A percentile compares a stretch with the other conserved stretches of the same genome.
Conservation (phyloP, 2,797 vertebrate genomes). For the Hephaestus fuliginosus region DNA sequence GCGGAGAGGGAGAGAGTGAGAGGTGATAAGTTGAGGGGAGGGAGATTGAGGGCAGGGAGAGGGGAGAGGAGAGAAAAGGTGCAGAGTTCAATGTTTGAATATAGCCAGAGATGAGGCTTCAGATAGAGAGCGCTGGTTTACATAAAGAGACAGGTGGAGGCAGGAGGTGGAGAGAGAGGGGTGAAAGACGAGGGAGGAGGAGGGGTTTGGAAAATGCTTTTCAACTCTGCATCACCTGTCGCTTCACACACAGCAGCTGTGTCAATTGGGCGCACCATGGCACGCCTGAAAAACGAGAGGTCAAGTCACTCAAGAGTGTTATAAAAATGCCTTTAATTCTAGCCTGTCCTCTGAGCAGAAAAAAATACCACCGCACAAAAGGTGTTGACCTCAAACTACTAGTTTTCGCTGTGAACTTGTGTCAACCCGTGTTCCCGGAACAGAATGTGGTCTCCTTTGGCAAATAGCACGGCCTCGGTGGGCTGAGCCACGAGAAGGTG, state of each 20-base stretch:
- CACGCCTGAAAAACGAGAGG: slow-evolving; percentile 56
- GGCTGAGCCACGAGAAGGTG: slow-evolving; percentile 46
- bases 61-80: slow-evolving; percentile 14
- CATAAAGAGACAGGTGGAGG: slow-evolving; percentile 70
- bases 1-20: slow-evolving; percentile 38
- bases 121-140: slow-evolving; percentile 54
- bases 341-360: slow-evolving; percentile 11
- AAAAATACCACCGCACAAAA: slow-evolving; percentile 54
- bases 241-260: slow-evolving; percentile 74
- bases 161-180: slow-evolving; percentile 26
- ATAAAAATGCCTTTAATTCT: slow-evolving; percentile 64
- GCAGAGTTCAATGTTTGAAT: slow-evolving; percentile 52
- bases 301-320: slow-evolving; percentile 64
- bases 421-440: slow-evolving; percentile 40
- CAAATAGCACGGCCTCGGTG: slow-evolving; percentile 48
- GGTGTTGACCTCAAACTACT: slow-evolving; percentile 65
- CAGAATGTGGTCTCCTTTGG: slow-evolving; percentile 60
- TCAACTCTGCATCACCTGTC: slow-evolving; percentile 76
- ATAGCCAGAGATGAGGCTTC: slow-evolving; percentile 41
- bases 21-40: slow-evolving; percentile 53
- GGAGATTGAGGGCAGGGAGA: slow-evolving; percentile 35
- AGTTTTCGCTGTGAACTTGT: slow-evolving; percentile 51
- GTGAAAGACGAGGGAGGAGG: slow-evolving; percentile 12
- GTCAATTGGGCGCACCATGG: slow-evolving; percentile 51
- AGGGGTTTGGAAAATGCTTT: slow-evolving; percentile 72